These are phyloP conservation scores for Conistra vaccinii DNA, from an alignment of 2,888 invertebrate genomes.

Conservation along the genomic window DNA sequence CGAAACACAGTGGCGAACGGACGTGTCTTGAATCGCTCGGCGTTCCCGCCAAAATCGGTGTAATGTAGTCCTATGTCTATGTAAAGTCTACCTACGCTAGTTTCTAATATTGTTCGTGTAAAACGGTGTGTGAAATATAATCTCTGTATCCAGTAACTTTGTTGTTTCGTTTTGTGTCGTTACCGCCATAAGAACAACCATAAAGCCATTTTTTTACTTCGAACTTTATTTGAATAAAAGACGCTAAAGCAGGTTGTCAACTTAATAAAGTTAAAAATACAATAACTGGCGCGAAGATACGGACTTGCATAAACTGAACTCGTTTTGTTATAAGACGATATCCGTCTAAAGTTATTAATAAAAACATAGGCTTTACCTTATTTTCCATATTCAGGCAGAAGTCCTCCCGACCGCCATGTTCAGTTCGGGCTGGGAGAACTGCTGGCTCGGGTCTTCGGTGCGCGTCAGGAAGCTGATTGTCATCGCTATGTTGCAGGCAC, in stretches of 20 bases:
- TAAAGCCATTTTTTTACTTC: not conserved
- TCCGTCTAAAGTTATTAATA: not conserved
- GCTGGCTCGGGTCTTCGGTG: conserved; percentile 50
- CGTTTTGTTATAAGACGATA: not conserved
- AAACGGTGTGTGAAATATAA: too few species aligned
- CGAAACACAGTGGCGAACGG: too few species aligned
- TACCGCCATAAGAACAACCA: too few species aligned
- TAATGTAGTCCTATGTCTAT: too few species aligned
- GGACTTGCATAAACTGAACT: not conserved
- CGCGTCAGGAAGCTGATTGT: conserved; percentile 68
- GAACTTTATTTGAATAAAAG: not conserved
- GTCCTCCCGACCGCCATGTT: conserved; percentile 46
- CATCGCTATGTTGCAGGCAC: conserved; percentile 62
- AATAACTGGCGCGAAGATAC: not conserved
- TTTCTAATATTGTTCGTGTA: too few species aligned
- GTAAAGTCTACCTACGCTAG: too few species aligned
- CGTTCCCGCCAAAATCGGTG: too few species aligned
- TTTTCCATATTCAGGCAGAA: conserved; percentile 38
- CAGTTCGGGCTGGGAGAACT: conserved; percentile 75
- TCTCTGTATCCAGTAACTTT: too few species aligned
- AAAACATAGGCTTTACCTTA: not conserved
- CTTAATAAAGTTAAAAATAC: not conserved
- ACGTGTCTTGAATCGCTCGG: too few species aligned
- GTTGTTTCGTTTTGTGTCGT: too few species aligned
- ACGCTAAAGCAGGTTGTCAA: not conserved